Percentiles rank a stretch among this genome's conserved stretches.
phyloP scores from a whole-genome alignment of 2,797 vertebrate genomes.

The Danio albolineatus region DNA sequence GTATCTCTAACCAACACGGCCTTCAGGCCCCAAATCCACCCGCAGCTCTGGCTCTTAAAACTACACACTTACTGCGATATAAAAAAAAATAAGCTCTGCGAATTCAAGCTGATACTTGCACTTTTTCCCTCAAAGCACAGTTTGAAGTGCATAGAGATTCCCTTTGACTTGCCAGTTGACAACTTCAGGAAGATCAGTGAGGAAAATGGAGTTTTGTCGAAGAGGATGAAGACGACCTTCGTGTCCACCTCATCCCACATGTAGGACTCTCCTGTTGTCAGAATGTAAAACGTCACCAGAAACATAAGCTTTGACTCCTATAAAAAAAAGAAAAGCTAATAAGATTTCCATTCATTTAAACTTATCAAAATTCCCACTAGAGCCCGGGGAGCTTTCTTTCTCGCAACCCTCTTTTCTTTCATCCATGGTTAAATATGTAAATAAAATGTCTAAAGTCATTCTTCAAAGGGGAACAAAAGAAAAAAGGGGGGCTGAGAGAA shows the following conservation, averaged over 20 bases:
- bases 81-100: slow-evolving; percentile 9
- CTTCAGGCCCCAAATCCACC: slow-evolving; percentile 69
- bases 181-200: slow-evolving; percentile 24
- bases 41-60: slow-evolving; percentile 22
- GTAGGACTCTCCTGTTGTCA: slow-evolving; percentile 7
- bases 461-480: slow-evolving; percentile 99
- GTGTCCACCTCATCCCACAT: slow-evolving; percentile 42
- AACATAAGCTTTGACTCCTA: slow-evolving; percentile 80
- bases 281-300: slow-evolving; percentile 72
- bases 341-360: slow-evolving; percentile 90
- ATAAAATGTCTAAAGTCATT: slow-evolving; percentile 99
- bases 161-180: slow-evolving; percentile 35
- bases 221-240: slow-evolving; percentile 21
- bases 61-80: slow-evolving; percentile 22
- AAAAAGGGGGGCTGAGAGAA: slow-evolving; percentile 81
- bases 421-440: slow-evolving; percentile 99
- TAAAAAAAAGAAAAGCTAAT: slow-evolving; percentile 75
- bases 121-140: background rate
- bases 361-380: slow-evolving; percentile 92
- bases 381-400: slow-evolving; percentile 85
- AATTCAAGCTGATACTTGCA: slow-evolving; percentile 29
- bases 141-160: slow-evolving; percentile 36
- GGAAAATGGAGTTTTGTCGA: slow-evolving; percentile 13
- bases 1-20: slow-evolving; percentile 84
- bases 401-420: slow-evolving; percentile 89